These are phyloP conservation scores for Aptenodytes patagonicus DNA, from an alignment of 2,113 vertebrate genomes.

Conservation along the genomic window DNA sequence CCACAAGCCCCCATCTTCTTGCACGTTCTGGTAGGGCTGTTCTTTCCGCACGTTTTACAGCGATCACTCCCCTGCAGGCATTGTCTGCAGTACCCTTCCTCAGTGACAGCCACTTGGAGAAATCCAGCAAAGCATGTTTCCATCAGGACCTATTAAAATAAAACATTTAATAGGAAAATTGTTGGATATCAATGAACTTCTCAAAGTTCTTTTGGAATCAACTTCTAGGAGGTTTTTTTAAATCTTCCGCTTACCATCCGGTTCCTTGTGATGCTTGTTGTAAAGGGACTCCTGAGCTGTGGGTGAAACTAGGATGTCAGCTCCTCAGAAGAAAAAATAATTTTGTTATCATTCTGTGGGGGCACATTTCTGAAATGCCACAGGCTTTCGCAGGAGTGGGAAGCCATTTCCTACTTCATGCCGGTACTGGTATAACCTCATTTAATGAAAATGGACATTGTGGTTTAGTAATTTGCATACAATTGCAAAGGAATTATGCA, in stretches of 20 bases:
- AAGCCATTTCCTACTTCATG: background rate
- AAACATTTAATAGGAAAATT: background rate
- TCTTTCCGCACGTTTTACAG: background rate
- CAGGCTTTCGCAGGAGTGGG: background rate
- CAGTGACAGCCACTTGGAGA: background rate
- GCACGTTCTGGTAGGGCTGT: background rate
- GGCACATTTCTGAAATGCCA: background rate
- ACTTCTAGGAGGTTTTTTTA: background rate
- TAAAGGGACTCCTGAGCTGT: background rate
- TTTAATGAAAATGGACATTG: background rate
- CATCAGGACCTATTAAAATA: background rate
- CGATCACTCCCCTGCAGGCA: fast-evolving
- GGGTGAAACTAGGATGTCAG: background rate
- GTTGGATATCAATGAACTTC: background rate
- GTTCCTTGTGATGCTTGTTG: background rate
- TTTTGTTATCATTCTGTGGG: background rate
- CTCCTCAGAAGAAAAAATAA: background rate
- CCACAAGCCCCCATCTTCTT: background rate
- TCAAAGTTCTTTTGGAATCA: background rate
- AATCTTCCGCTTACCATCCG: background rate
- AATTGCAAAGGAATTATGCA: background rate
- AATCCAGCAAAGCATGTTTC: background rate
- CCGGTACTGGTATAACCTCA: background rate
- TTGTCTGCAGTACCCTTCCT: background rate
- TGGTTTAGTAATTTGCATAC: fast-evolving